Conservation (phyloP, 2,888 invertebrate genomes). For the Polymixis flavicincta region DNA sequence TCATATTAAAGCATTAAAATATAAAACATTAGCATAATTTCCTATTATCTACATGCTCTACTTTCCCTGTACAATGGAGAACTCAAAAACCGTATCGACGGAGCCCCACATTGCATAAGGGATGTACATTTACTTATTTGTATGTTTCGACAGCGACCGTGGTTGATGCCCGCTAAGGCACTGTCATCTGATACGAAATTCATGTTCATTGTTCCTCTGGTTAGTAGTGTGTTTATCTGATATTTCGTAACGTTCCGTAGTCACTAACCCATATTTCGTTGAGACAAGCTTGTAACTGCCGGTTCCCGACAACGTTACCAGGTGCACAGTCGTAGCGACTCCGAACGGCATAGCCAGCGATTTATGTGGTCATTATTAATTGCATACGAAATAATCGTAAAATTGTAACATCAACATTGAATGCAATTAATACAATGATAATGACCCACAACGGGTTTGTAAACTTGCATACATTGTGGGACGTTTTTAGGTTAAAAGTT, state of each 20-base stretch:
- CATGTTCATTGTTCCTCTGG: conserved; percentile 55
- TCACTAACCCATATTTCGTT: conserved; percentile 21
- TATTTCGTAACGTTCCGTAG: conserved; percentile 51
- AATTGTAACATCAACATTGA: conserved; percentile 41
- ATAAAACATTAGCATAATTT: conserved; percentile 66
- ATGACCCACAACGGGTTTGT: conserved; percentile 56
- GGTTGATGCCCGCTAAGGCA: conserved; percentile 45
- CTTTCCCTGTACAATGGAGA: conserved; percentile 74
- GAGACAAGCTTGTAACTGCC: conserved; percentile 21
- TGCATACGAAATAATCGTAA: conserved; percentile 34
- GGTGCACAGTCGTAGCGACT: background rate
- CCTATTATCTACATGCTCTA: conserved; percentile 73
- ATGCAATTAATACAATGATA: conserved; percentile 53
- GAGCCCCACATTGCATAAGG: conserved; percentile 63
- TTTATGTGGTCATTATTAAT: conserved; percentile 42
- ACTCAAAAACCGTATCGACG: conserved; percentile 68
- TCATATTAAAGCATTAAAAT: conserved; percentile 52
- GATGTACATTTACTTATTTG: conserved; percentile 42
- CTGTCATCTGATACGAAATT: conserved; percentile 65
- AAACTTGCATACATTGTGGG: conserved; percentile 21
- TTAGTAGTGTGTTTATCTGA: conserved; percentile 50
- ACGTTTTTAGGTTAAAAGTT: conserved; percentile 49
- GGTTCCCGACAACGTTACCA: conserved; percentile 3
- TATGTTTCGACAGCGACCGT: conserved; percentile 36
- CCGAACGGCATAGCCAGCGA: background rate